A percentile compares a stretch with the other conserved stretches of the same genome.
Evolutionary conservation across 1,140 invertebrate species (phyloP).

Genomic region (Trachelipus rathkii): DNA sequence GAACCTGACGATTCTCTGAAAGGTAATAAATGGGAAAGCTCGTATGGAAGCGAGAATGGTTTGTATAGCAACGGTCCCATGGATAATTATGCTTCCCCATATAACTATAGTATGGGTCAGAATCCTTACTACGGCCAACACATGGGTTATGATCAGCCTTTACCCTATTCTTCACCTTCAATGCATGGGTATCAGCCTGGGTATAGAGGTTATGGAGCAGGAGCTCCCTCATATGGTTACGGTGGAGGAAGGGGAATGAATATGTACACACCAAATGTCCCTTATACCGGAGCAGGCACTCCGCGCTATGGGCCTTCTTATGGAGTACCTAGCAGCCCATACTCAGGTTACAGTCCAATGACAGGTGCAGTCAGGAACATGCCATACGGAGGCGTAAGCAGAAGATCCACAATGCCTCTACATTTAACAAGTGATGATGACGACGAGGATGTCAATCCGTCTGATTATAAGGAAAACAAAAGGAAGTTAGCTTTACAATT

Average conservation of each 20-base stretch:
- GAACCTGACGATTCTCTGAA: background rate
- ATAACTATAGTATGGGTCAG: background rate
- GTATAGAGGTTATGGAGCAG: background rate
- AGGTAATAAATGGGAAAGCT: background rate
- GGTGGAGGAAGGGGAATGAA: background rate
- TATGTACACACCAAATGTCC: background rate
- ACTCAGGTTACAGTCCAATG: background rate
- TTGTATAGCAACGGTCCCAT: background rate
- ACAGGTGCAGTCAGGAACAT: background rate
- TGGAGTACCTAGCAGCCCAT: background rate
- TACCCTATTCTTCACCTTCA: background rate
- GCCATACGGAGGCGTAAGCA: background rate
- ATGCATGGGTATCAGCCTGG: background rate
- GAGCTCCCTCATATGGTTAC: background rate
- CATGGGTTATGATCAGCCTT: background rate
- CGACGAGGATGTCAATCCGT: background rate
- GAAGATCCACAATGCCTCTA: background rate
- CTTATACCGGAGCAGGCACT: background rate
- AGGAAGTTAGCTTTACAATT: constrained; percentile 18
- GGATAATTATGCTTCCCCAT: background rate
- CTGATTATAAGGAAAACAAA: constrained; percentile 16
- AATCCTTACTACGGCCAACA: background rate
- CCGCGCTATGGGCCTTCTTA: background rate
- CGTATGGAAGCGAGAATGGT: background rate
- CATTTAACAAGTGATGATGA: constrained; percentile 1